Conservation (phyloP, 2,797 vertebrate species). For the Prionace glauca region DNA sequence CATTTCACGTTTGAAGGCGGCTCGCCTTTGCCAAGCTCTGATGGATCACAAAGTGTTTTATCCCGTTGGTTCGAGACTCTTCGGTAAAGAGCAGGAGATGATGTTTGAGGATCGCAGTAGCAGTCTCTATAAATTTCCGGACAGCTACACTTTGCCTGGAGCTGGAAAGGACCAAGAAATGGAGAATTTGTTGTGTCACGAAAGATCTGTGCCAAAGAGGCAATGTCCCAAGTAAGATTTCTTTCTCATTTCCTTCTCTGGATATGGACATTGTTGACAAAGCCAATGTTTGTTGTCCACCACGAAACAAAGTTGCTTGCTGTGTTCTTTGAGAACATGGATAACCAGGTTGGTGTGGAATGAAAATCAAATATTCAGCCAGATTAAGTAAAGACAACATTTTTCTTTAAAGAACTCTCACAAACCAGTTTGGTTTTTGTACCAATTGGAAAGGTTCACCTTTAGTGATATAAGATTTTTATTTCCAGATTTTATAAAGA, state of each 20-base stretch:
- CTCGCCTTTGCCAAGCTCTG: conserved; percentile 73
- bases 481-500: not conserved
- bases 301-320: not conserved
- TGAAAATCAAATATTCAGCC: too few relatives aligned
- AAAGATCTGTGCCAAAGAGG: conserved; percentile 51
- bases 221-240: conserved; percentile 56
- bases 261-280: not conserved
- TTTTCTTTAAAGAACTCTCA: not conserved
- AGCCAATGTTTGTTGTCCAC: not conserved
- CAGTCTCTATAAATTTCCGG: conserved; percentile 72
- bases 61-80: conserved; percentile 66
- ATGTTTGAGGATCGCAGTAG: conserved; percentile 70
- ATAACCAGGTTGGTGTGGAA: not conserved
- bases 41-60: conserved; percentile 81
- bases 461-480: not conserved
- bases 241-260: not conserved
- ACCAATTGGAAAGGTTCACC: not conserved
- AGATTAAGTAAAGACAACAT: not conserved
- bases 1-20: conserved; percentile 70
- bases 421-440: not conserved
- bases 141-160: conserved; percentile 45
- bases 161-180: conserved; percentile 42
- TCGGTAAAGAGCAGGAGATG: conserved; percentile 64
- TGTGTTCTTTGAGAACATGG: not conserved
- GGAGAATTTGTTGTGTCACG: conserved; percentile 50